These are phyloP conservation scores for Ursus arctos DNA, from an alignment of 2,113 vertebrate species.

Conservation along the genomic window DNA sequence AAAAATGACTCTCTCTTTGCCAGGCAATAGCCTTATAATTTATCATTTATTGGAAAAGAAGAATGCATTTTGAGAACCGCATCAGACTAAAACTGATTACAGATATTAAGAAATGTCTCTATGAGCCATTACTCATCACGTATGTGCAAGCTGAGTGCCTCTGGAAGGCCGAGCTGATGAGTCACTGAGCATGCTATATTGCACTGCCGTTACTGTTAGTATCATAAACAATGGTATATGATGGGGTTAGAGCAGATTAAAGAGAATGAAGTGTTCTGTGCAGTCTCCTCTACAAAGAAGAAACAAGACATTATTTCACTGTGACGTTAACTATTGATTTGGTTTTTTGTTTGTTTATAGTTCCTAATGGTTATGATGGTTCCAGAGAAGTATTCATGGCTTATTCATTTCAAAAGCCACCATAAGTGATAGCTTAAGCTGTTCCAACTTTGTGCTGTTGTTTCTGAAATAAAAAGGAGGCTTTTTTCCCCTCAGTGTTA, in stretches of 20 bases:
- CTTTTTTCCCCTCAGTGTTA: neutral
- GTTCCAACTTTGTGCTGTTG: slow-evolving; percentile 47
- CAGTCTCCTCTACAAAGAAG: slow-evolving; percentile 51
- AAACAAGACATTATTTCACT: slow-evolving; percentile 63
- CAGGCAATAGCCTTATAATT: slow-evolving; percentile 59
- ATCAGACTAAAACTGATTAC: slow-evolving; percentile 74
- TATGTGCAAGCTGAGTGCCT: slow-evolving; percentile 23
- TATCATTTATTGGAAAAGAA: slow-evolving; percentile 75
- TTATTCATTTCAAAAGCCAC: slow-evolving; percentile 54
- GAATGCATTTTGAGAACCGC: slow-evolving; percentile 69
- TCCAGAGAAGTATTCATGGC: slow-evolving; percentile 48
- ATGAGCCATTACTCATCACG: neutral
- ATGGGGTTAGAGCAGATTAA: slow-evolving; percentile 49
- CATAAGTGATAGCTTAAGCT: neutral
- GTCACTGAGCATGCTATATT: slow-evolving; percentile 4
- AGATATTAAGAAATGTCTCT: slow-evolving; percentile 77
- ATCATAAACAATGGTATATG: slow-evolving; percentile 59
- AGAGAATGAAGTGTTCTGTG: slow-evolving; percentile 67
- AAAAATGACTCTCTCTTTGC: slow-evolving; percentile 67
- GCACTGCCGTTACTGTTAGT: slow-evolving; percentile 27
- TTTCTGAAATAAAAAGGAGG: slow-evolving; percentile 62
- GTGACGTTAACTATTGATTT: slow-evolving; percentile 64
- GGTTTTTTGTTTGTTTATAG: slow-evolving; percentile 57
- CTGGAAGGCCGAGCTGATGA: slow-evolving; percentile 53
- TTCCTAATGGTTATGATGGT: slow-evolving; percentile 66